These are phyloP conservation scores for Burhinus oedicnemus DNA, from an alignment of 2,113 vertebrate genomes.

Conservation along the genomic window DNA sequence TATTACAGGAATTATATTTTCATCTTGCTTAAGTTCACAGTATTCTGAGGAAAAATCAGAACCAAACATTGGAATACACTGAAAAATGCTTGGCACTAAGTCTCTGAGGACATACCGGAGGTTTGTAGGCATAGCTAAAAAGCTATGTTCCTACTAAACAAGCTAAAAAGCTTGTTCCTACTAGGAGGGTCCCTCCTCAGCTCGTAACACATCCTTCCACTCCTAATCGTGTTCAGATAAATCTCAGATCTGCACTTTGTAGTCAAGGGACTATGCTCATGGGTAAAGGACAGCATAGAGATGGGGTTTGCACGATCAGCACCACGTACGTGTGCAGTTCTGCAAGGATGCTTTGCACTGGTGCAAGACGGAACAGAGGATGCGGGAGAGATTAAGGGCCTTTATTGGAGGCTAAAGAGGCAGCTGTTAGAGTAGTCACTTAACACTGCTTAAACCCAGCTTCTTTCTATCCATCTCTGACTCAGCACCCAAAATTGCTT, in stretches of 20 bases:
- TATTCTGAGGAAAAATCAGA: neutral
- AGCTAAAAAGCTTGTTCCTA: neutral
- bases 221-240: neutral
- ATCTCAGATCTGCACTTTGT: neutral
- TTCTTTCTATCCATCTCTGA: neutral
- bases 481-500: neutral
- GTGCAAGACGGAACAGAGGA: neutral
- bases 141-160: too few species aligned
- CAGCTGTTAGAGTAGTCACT: neutral
- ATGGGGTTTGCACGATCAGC: neutral
- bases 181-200: neutral
- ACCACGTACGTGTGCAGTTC: accelerated
- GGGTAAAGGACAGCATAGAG: neutral
- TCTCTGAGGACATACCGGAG: neutral
- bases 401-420: neutral
- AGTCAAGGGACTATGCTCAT: neutral
- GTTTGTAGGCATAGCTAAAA: neutral
- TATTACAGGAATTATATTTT: neutral
- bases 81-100: neutral
- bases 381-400: neutral
- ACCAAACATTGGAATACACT: neutral
- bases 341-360: neutral
- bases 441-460: neutral
- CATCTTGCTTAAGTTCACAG: neutral
- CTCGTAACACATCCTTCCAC: neutral